Evolutionary conservation across 2,888 invertebrate genomes (phyloP).

Genomic region (Drosophila cyrtoloma): DNA sequence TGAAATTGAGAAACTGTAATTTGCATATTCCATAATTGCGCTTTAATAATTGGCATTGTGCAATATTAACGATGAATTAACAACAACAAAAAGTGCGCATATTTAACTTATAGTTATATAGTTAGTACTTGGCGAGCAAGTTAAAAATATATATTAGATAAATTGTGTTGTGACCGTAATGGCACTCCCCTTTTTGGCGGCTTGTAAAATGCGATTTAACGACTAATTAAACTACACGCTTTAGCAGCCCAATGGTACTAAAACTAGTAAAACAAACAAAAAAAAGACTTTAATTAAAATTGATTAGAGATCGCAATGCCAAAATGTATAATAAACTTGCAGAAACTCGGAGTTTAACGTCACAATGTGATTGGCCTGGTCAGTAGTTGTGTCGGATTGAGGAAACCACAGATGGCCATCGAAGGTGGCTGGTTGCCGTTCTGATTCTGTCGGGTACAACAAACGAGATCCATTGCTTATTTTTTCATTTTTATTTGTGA

Average conservation of each 20-base stretch:
- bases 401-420: slow-evolving; percentile 49
- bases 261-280: not conserved
- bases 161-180: not conserved
- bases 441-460: slow-evolving; percentile 43
- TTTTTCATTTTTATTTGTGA: slow-evolving; percentile 41
- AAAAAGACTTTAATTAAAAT: slow-evolving; percentile 3
- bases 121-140: slow-evolving; percentile 41
- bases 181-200: slow-evolving; percentile 3
- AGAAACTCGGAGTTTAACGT: slow-evolving; percentile 22
- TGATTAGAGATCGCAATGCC: slow-evolving; percentile 15
- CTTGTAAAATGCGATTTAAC: not conserved
- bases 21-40: slow-evolving; percentile 23
- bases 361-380: slow-evolving; percentile 31
- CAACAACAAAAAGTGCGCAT: slow-evolving; percentile 6
- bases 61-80: slow-evolving; percentile 12
- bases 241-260: not conserved
- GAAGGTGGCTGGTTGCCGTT: slow-evolving; percentile 18
- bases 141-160: slow-evolving; percentile 29
- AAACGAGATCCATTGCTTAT: slow-evolving; percentile 19
- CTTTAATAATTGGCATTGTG: slow-evolving; percentile 14
- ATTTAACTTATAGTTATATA: slow-evolving; percentile 7
- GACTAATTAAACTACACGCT: not conserved
- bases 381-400: slow-evolving; percentile 14
- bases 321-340: slow-evolving; percentile 12
- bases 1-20: slow-evolving; percentile 19